Percentiles rank a stretch among this genome's conserved stretches.
Evolutionary conservation across 2,888 invertebrate genomes (phyloP).

Genomic region (Phlogophora meticulosa): DNA sequence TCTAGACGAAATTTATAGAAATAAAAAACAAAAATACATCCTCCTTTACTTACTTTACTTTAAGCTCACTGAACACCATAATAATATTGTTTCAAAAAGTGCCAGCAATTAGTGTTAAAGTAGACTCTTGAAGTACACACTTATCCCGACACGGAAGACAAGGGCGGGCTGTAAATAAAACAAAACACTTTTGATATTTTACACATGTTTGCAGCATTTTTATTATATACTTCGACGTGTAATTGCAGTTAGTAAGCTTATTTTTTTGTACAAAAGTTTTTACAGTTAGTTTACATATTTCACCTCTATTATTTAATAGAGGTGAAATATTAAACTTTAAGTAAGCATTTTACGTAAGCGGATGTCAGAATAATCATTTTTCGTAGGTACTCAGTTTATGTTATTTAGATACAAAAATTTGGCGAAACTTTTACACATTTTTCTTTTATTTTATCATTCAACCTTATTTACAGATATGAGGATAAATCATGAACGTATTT

Average conservation of each 20-base stretch:
- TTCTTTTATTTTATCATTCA: background rate
- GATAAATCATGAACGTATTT: background rate
- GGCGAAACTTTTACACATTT: background rate
- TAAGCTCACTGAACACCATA: background rate
- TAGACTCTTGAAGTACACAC: conserved; percentile 12
- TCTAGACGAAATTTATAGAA: too few species aligned
- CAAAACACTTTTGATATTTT: conserved; percentile 22
- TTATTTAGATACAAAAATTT: too few species aligned
- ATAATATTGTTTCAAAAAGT: conserved; percentile 22
- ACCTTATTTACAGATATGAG: conserved; percentile 1
- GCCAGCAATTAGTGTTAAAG: conserved; percentile 40
- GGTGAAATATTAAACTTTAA: too few species aligned
- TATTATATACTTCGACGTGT: too few species aligned
- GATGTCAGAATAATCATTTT: too few species aligned
- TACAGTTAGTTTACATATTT: too few species aligned
- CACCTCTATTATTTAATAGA: too few species aligned
- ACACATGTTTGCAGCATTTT: too few species aligned
- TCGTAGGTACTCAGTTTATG: too few species aligned
- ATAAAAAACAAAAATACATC: background rate
- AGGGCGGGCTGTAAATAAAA: conserved; percentile 24
- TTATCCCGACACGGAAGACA: conserved; percentile 17
- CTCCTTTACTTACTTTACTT: background rate
- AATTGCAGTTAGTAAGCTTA: too few species aligned
- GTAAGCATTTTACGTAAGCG: too few species aligned
- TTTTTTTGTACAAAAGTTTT: too few species aligned